These are phyloP conservation scores for Neopelma chrysocephalum DNA, from an alignment of 2,797 vertebrate genomes.

Conservation along the genomic window DNA sequence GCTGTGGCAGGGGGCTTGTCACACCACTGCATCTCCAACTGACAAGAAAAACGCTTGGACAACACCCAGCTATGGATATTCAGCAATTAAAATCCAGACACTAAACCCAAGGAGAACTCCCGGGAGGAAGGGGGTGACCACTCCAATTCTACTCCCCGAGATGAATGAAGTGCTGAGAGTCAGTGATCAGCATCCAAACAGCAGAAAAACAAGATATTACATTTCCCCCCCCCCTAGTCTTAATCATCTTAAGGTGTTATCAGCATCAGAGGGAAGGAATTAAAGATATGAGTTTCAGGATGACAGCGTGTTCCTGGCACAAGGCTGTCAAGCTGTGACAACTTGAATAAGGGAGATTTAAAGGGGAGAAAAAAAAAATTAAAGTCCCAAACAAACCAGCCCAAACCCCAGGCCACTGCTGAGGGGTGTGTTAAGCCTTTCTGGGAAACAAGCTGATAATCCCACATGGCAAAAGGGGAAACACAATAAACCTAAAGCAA, in stretches of 20 bases:
- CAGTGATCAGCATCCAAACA: background rate
- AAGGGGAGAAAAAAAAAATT: background rate
- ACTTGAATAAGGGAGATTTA: background rate
- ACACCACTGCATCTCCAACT: background rate
- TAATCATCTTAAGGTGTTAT: slow-evolving; percentile 61
- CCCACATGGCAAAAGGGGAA: background rate
- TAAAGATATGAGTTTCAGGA: slow-evolving; percentile 30
- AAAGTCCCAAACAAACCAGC: background rate
- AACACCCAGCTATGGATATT: accelerated
- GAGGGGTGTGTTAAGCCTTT: background rate
- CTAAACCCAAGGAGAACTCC: background rate
- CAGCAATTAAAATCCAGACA: background rate
- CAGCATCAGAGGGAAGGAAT: slow-evolving; percentile 53
- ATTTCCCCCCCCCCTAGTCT: background rate
- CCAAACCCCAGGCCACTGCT: background rate
- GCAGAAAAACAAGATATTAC: background rate
- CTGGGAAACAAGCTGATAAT: background rate
- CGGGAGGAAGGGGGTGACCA: background rate
- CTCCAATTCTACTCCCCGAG: background rate
- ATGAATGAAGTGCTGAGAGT: background rate
- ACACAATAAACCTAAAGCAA: background rate
- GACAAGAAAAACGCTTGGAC: background rate
- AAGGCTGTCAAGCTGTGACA: slow-evolving; percentile 23
- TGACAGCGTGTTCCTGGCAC: slow-evolving; percentile 38
- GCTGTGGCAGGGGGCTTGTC: background rate